Evolutionary conservation across 2,888 invertebrate genomes (phyloP), one percentile per base, ranked within the genome.

Genomic region (Aleiodes testaceus): DNA sequence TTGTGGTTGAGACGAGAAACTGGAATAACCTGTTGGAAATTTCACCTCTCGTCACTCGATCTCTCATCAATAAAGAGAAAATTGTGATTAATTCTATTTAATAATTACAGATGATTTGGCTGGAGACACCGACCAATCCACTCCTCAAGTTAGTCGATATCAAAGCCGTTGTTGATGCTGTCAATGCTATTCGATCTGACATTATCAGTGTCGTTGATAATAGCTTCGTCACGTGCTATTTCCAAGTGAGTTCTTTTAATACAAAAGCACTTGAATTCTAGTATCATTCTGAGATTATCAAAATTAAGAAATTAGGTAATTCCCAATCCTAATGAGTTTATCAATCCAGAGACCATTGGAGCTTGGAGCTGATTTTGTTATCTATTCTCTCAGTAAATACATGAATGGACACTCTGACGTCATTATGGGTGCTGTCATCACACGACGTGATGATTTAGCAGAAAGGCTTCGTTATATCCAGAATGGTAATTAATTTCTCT

Each of bases 401-500:
- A 95, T 99, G 93, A 99, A 99, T 88, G 99, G 99, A 0, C 99
- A 99, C 88, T 93, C 96, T 0, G 99, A 99, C 89, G 95, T 97
- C 18, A 92, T 99, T 5, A 99, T 99, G 99, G 99, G 99, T 1
- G 94, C 95, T 14, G 91, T 93, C 6, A 89, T 95, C 44, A 91
- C 94, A 2, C 96, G 92, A 79, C 90, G 92, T 79, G 92, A 94
- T 50, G 91, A 91, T 53, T 81, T 98, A 2, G 92, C 92, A 74
- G 88, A 92, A 11, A 91, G 90, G 83, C 88, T 99, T 44, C 90
- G 92, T 78, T 98, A 95, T 88, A 89, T 96, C 74, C 98, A 98
- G 90, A 96, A 97, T 85, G 92, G 97, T 96, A 89, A 59, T 16
- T 47, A 44, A 2, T 16, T 50, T 44, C 42, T 16, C 22, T 65